Base-by-base conservation (phyloP, 2,888 invertebrate genomes). In the Hedychridium roseum region DNA sequence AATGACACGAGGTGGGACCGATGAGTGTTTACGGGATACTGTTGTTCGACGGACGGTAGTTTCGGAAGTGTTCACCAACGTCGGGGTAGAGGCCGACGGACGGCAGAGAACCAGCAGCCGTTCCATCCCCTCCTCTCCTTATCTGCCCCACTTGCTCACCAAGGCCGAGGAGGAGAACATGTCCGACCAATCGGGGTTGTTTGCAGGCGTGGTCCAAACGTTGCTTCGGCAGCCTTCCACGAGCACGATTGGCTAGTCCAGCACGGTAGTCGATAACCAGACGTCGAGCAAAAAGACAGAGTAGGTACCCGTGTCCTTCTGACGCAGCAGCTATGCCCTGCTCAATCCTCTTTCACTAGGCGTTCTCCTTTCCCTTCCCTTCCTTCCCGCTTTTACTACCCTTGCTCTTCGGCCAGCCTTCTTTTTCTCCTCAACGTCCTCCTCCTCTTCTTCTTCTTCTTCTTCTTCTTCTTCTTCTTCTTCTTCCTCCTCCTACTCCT, bases 31-130 rank as follows among this genome's bases (percentile, higher is more conserved):
- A n/a, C n/a, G n/a, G n/a, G n/a, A n/a, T n/a, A 41, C 38, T 53
- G 47, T 46, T 43, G 36, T 62, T 52, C 48, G 49, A 11, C 50
- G 55, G 43, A 47, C 54, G 64, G 54, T 56, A 43, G 53, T 50
- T 59, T 60, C 50, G 53, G 52, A 57, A 66, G 51, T 67, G 65
- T 52, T 55, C 41, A 51, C 50, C 52, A 46, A 54, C 40, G 51
- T 15, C 36, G 46, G 38, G 12, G 14, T 30, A 28, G 14, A 16
- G 42, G 49, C 30, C 46, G 50, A 41, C 41, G 43, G 54, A 52
- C 41, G 39, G 40, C 39, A 11, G 44, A 32, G 40, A n/a, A 43
- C 45, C 38, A 23, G 35, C 52, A 40, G n/a, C n/a, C 49, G 44
- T 43, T 30, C 45, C n/a, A 32, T 17, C 20, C 28, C n/a, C 23